These are phyloP conservation scores for Sarcophaga caerulescens DNA, from an alignment of 2,888 invertebrate genomes.

Conservation along the genomic window DNA sequence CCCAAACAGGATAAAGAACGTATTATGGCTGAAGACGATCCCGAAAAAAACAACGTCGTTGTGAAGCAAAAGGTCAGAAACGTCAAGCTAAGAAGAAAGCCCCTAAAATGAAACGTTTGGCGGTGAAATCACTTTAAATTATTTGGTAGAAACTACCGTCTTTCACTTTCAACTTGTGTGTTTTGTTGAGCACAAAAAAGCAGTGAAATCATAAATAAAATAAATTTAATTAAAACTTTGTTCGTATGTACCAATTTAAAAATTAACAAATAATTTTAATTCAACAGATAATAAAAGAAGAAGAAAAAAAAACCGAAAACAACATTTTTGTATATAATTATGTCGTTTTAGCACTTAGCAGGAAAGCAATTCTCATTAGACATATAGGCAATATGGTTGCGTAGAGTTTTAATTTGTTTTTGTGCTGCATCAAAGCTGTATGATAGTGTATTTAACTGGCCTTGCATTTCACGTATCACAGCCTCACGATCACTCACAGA, in stretches of 20 bases:
- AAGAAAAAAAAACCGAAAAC: background rate
- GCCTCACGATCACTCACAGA: conserved; percentile 79
- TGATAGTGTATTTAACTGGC: conserved; percentile 78
- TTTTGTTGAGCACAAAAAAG: background rate
- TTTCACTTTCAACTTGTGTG: conserved; percentile 7
- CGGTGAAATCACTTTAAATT: conserved; percentile 92
- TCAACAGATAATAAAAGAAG: conserved; percentile 7
- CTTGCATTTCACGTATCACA: conserved; percentile 80
- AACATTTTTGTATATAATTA: too few species aligned
- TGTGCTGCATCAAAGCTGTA: conserved; percentile 80
- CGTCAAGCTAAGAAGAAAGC: conserved; percentile 96
- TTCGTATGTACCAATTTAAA: conserved; percentile 17
- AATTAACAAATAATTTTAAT: conserved; percentile 26
- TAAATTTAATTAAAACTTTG: background rate
- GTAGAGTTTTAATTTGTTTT: conserved; percentile 79
- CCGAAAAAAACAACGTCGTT: conserved; percentile 97
- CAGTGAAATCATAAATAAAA: background rate
- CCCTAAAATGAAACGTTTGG: conserved; percentile 99
- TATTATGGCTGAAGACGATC: conserved; percentile 96
- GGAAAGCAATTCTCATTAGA: conserved; percentile 80
- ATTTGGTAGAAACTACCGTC: background rate
- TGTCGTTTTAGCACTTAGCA: conserved; percentile 74
- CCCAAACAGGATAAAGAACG: conserved; percentile 96
- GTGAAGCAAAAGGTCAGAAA: conserved; percentile 97
- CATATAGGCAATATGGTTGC: conserved; percentile 79